These are phyloP conservation scores for Odontophorus gujanensis DNA, from an alignment of 2,113 vertebrate genomes.

Conservation along the genomic window DNA sequence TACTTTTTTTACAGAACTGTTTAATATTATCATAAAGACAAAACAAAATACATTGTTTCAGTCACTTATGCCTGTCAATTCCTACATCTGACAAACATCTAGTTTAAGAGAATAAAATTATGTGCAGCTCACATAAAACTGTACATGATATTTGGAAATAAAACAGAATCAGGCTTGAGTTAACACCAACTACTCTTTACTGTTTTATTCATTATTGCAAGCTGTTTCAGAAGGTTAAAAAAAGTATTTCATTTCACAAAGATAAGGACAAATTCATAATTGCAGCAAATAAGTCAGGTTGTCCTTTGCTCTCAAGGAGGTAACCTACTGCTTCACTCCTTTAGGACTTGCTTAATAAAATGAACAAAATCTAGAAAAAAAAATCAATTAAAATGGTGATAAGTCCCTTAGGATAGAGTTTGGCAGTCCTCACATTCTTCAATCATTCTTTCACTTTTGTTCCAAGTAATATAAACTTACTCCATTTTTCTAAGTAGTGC, in stretches of 20 bases:
- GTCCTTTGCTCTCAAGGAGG: slow-evolving; percentile 75
- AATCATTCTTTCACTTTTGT: slow-evolving; percentile 70
- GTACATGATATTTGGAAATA: slow-evolving; percentile 48
- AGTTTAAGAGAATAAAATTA: slow-evolving; percentile 33
- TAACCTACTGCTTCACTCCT: slow-evolving; percentile 76
- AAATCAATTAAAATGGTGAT: slow-evolving; percentile 80
- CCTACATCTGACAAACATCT: slow-evolving; percentile 29
- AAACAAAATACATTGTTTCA: slow-evolving; percentile 27
- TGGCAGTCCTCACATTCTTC: slow-evolving; percentile 63
- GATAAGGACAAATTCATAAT: slow-evolving; percentile 67
- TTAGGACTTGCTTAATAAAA: slow-evolving; percentile 79
- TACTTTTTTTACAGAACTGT: neutral
- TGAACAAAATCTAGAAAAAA: slow-evolving; percentile 73
- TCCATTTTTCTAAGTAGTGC: slow-evolving; percentile 59
- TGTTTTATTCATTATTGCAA: slow-evolving; percentile 59
- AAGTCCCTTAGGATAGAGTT: slow-evolving; percentile 76
- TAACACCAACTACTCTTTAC: slow-evolving; percentile 41
- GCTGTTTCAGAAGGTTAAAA: slow-evolving; percentile 46
- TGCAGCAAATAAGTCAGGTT: slow-evolving; percentile 72
- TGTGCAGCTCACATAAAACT: slow-evolving; percentile 21
- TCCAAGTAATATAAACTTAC: slow-evolving; percentile 63
- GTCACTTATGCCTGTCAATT: neutral
- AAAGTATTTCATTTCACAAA: slow-evolving; percentile 64
- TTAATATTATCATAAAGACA: slow-evolving; percentile 33
- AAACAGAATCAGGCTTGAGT: slow-evolving; percentile 15